Percentiles rank a stretch among this genome's conserved stretches.
Evolutionary conservation across 2,797 vertebrate species (phyloP).

Genomic region (Coracias cyanogaster): DNA sequence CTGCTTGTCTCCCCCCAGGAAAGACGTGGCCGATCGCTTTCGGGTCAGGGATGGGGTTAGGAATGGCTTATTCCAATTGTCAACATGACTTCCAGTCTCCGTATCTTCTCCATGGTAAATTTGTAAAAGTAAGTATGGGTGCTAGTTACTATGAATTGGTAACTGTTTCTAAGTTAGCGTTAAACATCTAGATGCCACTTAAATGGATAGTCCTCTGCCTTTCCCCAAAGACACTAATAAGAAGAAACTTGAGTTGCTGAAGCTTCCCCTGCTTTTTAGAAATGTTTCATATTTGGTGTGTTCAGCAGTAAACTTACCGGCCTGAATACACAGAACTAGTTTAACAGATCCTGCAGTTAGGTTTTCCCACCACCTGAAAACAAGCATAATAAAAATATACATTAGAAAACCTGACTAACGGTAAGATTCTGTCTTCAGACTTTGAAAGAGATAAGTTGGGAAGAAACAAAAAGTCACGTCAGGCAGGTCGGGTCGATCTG

Average conservation of each 20-base stretch:
- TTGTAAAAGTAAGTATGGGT: slow-evolving; percentile 86
- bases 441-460: neutral
- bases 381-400: neutral
- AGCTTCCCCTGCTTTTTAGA: neutral
- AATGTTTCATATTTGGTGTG: neutral
- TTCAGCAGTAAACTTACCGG: neutral
- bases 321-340: neutral
- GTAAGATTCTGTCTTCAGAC: neutral
- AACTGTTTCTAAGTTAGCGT: neutral
- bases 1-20: slow-evolving; percentile 76
- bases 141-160: neutral
- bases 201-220: neutral
- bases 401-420: neutral
- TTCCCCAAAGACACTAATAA: neutral
- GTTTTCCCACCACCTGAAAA: neutral
- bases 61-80: slow-evolving; percentile 94
- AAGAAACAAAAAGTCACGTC: neutral
- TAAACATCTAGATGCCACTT: neutral
- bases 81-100: slow-evolving; percentile 91
- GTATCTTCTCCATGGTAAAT: slow-evolving; percentile 88
- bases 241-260: neutral
- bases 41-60: slow-evolving; percentile 89
- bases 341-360: neutral
- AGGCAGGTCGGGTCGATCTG: neutral
- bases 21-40: slow-evolving; percentile 90